Base-by-base conservation (phyloP, 2,113 vertebrate species). In the Onychostoma macrolepis region DNA sequence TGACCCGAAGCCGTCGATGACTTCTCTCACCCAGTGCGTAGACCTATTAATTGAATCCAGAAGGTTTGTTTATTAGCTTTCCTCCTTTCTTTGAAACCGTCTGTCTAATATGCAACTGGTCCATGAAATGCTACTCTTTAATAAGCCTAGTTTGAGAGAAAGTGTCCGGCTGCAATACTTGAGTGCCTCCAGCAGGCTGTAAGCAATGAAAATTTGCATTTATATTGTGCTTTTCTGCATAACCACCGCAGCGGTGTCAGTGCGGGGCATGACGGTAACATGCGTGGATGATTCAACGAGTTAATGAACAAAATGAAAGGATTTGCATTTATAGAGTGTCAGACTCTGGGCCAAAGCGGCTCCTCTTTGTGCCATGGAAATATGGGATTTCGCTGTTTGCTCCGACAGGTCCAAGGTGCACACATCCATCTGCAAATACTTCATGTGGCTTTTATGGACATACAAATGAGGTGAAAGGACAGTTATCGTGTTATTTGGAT, bases 161-260 rank as follows among this genome's bases (percentile, higher is more conserved):
- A 86, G 80, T 74, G 80, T 90, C 72, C 78, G 78, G 89, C 78
- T 83, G 79, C 53, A 50, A 61, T 69, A 87, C 58, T 90, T 58
- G 83, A 91, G 69, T 85, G 88, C 84, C 89, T 85, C 30, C 50
- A 77, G 50, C 83, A 48, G 80, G 77, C 82, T 81, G 87, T 65
- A 85, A 89, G 84, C 63, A 61, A 78, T 85, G 83, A 88, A 87
- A 93, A 93, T 94, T 92, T 85, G 90, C 92, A 94, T 95, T 92
- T 93, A 94, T 92, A 92, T 92, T 92, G 87, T 90, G 58, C 28
- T 53, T 80, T 30, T 85, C 63, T 86, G 63, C 79, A 88, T 85
- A 86, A 84, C 65, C 85, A 58, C 86, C 84, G 80, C 71, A 79
- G 84, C 72, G 86, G 76, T 81, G 82, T 89, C 58, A 79, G 56